These are phyloP conservation scores for Pseudomyrmex dendroicus DNA, from an alignment of 1,140 invertebrate species.

Conservation along the genomic window DNA sequence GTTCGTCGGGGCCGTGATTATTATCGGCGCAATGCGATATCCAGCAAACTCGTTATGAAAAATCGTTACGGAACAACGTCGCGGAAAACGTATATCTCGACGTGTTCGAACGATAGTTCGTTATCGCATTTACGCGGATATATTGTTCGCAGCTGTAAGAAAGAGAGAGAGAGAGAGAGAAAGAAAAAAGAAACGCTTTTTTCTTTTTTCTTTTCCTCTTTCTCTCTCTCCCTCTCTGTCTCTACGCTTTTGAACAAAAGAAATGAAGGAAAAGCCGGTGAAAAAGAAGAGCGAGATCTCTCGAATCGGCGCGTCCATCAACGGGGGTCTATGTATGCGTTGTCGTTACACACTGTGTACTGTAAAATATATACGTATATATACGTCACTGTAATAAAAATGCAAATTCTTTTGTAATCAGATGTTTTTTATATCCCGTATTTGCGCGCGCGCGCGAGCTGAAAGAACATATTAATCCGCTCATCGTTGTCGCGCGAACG, in stretches of 20 bases:
- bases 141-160: conserved; percentile 21
- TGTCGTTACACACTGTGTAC: conserved; percentile 70
- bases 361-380: conserved; percentile 77
- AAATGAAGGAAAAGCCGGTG: not conserved
- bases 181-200: not conserved
- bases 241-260: too few relatives aligned
- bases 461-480: conserved; percentile 19
- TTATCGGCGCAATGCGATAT: conserved; percentile 40
- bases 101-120: conserved; percentile 23
- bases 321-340: conserved; percentile 37
- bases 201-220: too few relatives aligned
- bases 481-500: conserved; percentile 2
- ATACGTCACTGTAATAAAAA: conserved; percentile 79
- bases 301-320: conserved; percentile 7
- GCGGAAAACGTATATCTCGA: conserved; percentile 8
- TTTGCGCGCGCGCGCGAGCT: not conserved
- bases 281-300: conserved; percentile 7
- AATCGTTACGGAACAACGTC: conserved; percentile 31
- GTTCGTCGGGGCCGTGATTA: conserved; percentile 32
- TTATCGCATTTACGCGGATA: conserved; percentile 41
- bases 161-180: not conserved
- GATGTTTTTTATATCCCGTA: conserved; percentile 30
- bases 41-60: conserved; percentile 45
- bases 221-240: too few relatives aligned
- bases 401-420: conserved; percentile 75